Percentiles rank a stretch among this genome's conserved stretches.
Conservation (phyloP, 1,140 invertebrate genomes). For the Argopecten irradians region DNA sequence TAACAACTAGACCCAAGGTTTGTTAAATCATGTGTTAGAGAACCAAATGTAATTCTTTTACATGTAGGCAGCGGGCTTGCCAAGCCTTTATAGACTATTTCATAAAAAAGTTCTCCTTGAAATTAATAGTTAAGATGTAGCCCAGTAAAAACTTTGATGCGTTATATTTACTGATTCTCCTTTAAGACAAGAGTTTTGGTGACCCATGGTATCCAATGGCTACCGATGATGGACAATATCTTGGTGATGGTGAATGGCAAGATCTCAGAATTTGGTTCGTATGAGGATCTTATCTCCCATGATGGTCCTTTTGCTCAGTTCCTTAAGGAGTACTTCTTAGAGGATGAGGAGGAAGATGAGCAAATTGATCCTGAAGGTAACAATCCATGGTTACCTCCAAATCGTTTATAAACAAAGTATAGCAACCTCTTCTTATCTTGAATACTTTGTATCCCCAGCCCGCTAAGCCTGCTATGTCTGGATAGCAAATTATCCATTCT, state of each 20-base stretch:
- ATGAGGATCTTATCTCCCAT: conserved; percentile 67
- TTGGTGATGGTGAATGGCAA: conserved; percentile 72
- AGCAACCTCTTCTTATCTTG: not conserved
- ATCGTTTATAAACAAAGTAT: not conserved
- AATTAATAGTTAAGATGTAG: too few relatives aligned
- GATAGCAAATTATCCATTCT: too few relatives aligned
- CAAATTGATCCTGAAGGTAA: conserved; percentile 64
- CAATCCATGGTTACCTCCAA: not conserved
- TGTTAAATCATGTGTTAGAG: too few relatives aligned
- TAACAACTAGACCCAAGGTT: too few relatives aligned
- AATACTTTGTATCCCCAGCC: not conserved
- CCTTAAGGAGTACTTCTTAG: conserved; percentile 58
- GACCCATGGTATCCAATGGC: conserved; percentile 75
- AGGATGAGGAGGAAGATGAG: conserved; percentile 54
- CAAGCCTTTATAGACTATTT: too few relatives aligned
- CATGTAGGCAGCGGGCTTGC: too few relatives aligned
- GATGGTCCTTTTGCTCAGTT: conserved; percentile 73
- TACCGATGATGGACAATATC: conserved; percentile 75
- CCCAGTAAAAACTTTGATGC: not conserved
- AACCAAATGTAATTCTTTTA: too few relatives aligned
- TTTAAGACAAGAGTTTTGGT: conserved; percentile 73
- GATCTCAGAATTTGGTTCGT: conserved; percentile 74
- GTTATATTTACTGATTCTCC: conserved; percentile 59
- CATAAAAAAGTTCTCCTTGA: too few relatives aligned
- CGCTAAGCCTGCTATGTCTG: too few relatives aligned